Percentiles rank a stretch among this genome's conserved stretches.
Conservation (phyloP, 2,113 vertebrate genomes). For the Steatornis caripensis region DNA sequence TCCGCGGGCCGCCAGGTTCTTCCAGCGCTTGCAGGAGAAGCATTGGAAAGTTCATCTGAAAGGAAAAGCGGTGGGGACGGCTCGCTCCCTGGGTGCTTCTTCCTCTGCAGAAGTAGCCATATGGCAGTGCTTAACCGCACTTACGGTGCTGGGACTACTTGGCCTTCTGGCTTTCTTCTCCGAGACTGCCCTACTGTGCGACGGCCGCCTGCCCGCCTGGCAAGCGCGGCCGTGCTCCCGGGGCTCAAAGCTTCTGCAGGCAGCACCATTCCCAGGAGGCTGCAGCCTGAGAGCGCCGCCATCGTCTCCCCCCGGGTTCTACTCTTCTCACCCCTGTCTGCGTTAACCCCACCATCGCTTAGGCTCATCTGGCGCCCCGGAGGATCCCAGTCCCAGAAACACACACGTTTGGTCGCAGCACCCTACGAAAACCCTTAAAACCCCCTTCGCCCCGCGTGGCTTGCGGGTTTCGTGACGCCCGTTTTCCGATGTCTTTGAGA, state of each 20-base stretch:
- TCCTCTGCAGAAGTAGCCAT: background rate
- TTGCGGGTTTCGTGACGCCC: background rate
- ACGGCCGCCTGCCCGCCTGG: background rate
- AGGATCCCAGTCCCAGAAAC: background rate
- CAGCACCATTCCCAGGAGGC: background rate
- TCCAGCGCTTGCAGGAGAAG: background rate
- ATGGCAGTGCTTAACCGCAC: background rate
- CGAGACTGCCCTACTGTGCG: background rate
- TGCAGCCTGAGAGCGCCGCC: background rate
- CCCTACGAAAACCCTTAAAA: background rate
- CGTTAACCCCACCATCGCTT: background rate
- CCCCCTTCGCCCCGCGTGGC: background rate
- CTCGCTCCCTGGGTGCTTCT: background rate
- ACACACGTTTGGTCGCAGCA: background rate
- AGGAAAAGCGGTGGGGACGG: background rate
- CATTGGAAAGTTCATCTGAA: background rate
- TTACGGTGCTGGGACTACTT: background rate
- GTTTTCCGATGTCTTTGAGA: background rate
- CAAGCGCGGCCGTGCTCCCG: fast-evolving
- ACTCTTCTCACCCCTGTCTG: background rate
- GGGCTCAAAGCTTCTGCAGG: background rate
- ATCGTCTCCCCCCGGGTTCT: background rate
- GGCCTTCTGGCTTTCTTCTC: background rate
- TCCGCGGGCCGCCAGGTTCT: too few relatives aligned
- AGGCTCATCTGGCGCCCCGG: background rate